Conservation (phyloP, 2,888 invertebrate genomes). For the Stenichneumon culpator region DNA sequence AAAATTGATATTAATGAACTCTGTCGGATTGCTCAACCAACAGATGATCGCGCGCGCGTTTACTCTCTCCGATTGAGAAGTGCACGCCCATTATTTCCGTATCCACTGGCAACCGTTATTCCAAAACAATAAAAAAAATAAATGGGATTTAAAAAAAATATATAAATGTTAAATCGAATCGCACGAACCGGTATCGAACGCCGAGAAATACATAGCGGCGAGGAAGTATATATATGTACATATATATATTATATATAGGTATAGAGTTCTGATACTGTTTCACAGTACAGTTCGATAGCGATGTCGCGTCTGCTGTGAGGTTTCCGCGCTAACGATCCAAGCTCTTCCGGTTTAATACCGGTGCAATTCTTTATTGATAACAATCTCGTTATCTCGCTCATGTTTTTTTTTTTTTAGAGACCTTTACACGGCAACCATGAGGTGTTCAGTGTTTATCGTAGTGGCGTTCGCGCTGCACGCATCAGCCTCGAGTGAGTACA, state of each 20-base stretch:
- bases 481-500: constrained; percentile 80
- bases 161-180: constrained; percentile 64
- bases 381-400: background rate
- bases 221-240: background rate
- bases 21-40: constrained; percentile 1
- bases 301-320: background rate
- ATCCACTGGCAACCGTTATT: constrained; percentile 75
- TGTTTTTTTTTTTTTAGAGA: constrained; percentile 68
- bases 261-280: background rate
- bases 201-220: constrained; percentile 12
- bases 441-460: constrained; percentile 76
- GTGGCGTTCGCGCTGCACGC: constrained; percentile 77
- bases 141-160: constrained; percentile 6
- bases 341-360: background rate
- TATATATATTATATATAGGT: background rate
- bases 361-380: constrained; percentile 16
- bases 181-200: constrained; percentile 56
- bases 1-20: constrained; percentile 11
- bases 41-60: constrained; percentile 19
- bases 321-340: background rate
- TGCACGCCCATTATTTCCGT: constrained; percentile 75
- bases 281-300: background rate
- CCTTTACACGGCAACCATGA: constrained; percentile 75
- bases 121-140: constrained; percentile 64
- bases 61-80: constrained; percentile 35